These are phyloP conservation scores for Eupithecia subumbrata DNA, from an alignment of 2,888 invertebrate species.

Conservation along the genomic window DNA sequence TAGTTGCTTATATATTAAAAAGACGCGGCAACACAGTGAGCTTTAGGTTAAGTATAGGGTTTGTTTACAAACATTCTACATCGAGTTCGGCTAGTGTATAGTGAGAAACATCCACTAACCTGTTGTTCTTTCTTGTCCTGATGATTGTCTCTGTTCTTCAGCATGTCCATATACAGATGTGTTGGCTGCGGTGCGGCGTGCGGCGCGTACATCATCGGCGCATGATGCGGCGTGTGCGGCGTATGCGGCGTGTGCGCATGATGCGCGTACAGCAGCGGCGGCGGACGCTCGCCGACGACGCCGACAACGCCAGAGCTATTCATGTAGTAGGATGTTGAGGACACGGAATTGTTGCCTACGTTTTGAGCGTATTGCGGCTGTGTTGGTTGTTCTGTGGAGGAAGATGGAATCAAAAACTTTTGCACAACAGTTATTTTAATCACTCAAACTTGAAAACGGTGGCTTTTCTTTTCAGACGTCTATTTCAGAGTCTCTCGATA, in stretches of 20 bases:
- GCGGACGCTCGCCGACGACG: conserved; percentile 71
- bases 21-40: too few relatives aligned
- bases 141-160: conserved; percentile 75
- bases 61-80: too few relatives aligned
- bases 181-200: conserved; percentile 58
- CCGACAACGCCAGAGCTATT: conserved; percentile 54
- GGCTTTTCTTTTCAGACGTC: not conserved
- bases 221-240: conserved; percentile 69
- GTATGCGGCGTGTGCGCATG: conserved; percentile 74
- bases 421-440: not conserved
- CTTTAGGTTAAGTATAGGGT: too few relatives aligned
- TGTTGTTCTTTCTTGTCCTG: conserved; percentile 76
- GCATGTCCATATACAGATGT: conserved; percentile 73
- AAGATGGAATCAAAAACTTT: not conserved
- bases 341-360: conserved; percentile 64
- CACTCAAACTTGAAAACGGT: not conserved
- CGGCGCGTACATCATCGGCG: conserved; percentile 67
- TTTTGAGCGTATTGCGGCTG: conserved; percentile 67
- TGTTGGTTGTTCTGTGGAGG: conserved; percentile 51
- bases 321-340: conserved; percentile 70
- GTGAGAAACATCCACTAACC: conserved; percentile 49
- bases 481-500: not conserved
- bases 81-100: too few relatives aligned
- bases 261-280: conserved; percentile 74
- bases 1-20: too few relatives aligned